A percentile compares a stretch with the other conserved stretches of the same genome.
phyloP scores from a whole-genome alignment of 2,888 invertebrate genomes.

The Agrochola circellaris region DNA sequence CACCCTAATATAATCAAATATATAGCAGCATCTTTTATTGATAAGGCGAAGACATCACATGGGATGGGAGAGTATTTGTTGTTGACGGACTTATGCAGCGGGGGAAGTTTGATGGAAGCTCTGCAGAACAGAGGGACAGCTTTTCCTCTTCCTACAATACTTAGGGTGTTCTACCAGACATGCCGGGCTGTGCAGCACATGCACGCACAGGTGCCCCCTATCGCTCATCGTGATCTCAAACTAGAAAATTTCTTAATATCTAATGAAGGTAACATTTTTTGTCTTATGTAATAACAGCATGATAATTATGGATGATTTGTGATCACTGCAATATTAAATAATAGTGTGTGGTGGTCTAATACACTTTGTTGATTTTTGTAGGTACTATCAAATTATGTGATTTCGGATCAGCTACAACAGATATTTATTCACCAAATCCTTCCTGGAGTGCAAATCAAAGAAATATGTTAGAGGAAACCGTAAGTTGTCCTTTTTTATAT shows the following conservation, averaged over 20 bases:
- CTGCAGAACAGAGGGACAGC: slow-evolving; percentile 91
- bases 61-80: slow-evolving; percentile 97
- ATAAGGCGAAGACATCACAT: slow-evolving; percentile 94
- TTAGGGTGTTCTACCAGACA: slow-evolving; percentile 97
- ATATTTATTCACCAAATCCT: slow-evolving; percentile 95
- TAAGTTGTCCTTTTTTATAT: slow-evolving; percentile 80
- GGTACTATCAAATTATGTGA: slow-evolving; percentile 97
- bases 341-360: slow-evolving; percentile 13
- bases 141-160: slow-evolving; percentile 93
- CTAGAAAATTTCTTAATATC: slow-evolving; percentile 98
- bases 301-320: slow-evolving; percentile 6
- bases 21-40: slow-evolving; percentile 95
- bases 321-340: neutral
- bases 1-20: slow-evolving; percentile 98
- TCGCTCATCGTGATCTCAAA: slow-evolving; percentile 98
- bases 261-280: slow-evolving; percentile 91
- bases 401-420: slow-evolving; percentile 98
- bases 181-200: slow-evolving; percentile 97
- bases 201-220: slow-evolving; percentile 97
- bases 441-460: slow-evolving; percentile 98
- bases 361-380: slow-evolving; percentile 67
- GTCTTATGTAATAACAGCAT: slow-evolving; percentile 33
- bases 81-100: slow-evolving; percentile 97
- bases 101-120: slow-evolving; percentile 93
- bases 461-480: slow-evolving; percentile 97